Percentiles rank a stretch among this genome's conserved stretches.
phyloP scores from a whole-genome alignment of 1,140 invertebrate species.

The Bombus cullumanus region DNA sequence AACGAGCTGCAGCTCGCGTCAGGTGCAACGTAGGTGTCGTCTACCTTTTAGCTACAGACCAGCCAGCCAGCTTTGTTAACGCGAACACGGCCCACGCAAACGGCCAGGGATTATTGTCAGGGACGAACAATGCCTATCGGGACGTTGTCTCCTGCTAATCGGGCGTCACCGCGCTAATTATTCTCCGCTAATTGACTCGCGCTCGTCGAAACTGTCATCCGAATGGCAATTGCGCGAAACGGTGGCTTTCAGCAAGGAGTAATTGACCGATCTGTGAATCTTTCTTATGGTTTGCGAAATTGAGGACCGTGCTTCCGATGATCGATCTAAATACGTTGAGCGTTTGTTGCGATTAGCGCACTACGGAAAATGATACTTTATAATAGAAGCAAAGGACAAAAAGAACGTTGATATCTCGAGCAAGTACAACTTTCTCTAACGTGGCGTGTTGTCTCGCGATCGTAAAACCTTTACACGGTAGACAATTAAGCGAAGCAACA shows the following conservation, averaged over 20 bases:
- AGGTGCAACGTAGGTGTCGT: slow-evolving; percentile 34
- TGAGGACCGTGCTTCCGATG: not conserved
- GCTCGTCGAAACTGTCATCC: not conserved
- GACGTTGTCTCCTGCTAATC: slow-evolving; percentile 76
- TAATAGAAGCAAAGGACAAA: not conserved
- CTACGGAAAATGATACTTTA: not conserved
- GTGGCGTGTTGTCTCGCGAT: not conserved
- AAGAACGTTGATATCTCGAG: not conserved
- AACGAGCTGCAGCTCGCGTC: slow-evolving; percentile 26
- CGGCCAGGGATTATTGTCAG: slow-evolving; percentile 68
- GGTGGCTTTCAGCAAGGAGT: not conserved
- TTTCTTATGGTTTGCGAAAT: not conserved
- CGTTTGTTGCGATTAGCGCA: too few relatives aligned
- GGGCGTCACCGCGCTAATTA: slow-evolving; percentile 76
- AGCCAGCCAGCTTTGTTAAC: slow-evolving; percentile 72
- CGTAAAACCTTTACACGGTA: not conserved
- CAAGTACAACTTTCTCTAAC: not conserved
- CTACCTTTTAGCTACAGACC: slow-evolving; percentile 20
- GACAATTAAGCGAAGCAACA: slow-evolving; percentile 8
- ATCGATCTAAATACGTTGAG: not conserved
- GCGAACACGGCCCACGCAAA: slow-evolving; percentile 59
- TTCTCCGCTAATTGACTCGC: slow-evolving; percentile 73
- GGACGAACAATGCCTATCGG: slow-evolving; percentile 64
- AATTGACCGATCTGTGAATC: not conserved
- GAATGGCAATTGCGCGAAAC: not conserved